Base-by-base conservation (phyloP, 2,113 vertebrate species). In the Halichoerus grypus region DNA sequence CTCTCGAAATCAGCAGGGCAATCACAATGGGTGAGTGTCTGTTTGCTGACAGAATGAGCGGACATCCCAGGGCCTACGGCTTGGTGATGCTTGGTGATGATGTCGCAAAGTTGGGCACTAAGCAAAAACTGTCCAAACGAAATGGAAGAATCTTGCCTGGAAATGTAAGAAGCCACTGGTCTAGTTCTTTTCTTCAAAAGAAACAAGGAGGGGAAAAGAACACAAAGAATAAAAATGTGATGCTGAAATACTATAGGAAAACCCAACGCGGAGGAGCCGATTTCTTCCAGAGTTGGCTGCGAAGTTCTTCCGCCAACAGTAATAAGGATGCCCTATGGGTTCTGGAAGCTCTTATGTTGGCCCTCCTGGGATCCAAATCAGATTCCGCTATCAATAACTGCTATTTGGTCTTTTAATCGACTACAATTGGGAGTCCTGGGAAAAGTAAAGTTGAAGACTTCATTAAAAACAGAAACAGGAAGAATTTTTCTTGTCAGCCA, bases 251-350 rank as follows among this genome's bases (percentile, higher is more conserved):
- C n/a, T 51, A 67, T 0, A 67, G 26, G 63, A 72, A 94, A 81
- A 84, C 19, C 87, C 55, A 69, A 16, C 5, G 11, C 5, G 19
- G 8, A 83, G 69, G 16, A 65, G 16, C 10, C 26, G 26, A 39
- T 93, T 88, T 53, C 81, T 94, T 95, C 74, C 53, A 88, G 16
- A 81, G 61, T 10, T 74, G 36, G 55, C 72, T 92, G n/a, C 82
- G 49, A 63, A 53, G 55, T 33, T 83, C 24, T 83, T 90, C 2
- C 8, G 72, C 28, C 63, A 81, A 91, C 4, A 39, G 33, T 13
- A 65, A 42, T 28, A 49, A 79, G 19, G 33, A 53, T 31, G 11
- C 24, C 81, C 84, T 10, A 28, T 1, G 5, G n/a, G 22, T 9
- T 67, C 39, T 76, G 61, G 88, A 79, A 79, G 42, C 31, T 55